phyloP scores from a whole-genome alignment of 2,888 invertebrate species.

The Coleophora flavipennella region DNA sequence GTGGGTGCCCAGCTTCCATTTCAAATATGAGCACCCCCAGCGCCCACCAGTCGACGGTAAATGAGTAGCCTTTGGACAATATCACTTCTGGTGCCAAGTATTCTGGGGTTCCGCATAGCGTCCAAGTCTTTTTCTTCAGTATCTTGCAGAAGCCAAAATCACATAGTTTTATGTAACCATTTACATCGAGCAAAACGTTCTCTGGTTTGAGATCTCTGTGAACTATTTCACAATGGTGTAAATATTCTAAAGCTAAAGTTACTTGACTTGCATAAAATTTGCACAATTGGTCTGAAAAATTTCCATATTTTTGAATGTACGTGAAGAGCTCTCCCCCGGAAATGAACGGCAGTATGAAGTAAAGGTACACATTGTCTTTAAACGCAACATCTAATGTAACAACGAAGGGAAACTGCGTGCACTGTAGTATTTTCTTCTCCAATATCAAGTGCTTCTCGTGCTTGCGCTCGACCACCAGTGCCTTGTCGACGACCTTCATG shows the following conservation, averaged over 20 bases:
- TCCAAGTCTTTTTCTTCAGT: conserved; percentile 84
- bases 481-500: conserved; percentile 91
- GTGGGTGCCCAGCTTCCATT: conserved; percentile 91
- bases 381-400: conserved; percentile 84
- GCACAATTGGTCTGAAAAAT: conserved; percentile 80
- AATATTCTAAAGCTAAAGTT: conserved; percentile 89
- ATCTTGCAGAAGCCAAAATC: conserved; percentile 96
- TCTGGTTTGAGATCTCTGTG: conserved; percentile 94
- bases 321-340: conserved; percentile 91
- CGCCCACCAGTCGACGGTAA: conserved; percentile 97
- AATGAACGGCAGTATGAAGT: conserved; percentile 86
- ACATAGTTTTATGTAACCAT: conserved; percentile 86
- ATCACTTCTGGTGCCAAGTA: conserved; percentile 96
- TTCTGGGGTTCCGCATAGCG: conserved; percentile 96
- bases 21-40: conserved; percentile 89
- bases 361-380: conserved; percentile 88
- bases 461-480: conserved; percentile 87
- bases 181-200: conserved; percentile 84
- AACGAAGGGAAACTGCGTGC: conserved; percentile 88
- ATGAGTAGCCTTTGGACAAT: conserved; percentile 89
- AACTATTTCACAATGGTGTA: conserved; percentile 87
- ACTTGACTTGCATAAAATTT: conserved; percentile 94
- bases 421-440: conserved; percentile 89
- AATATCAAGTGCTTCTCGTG: conserved; percentile 90
- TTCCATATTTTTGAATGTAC: conserved; percentile 75